Evolutionary conservation across 2,888 invertebrate genomes (phyloP).

Genomic region (Timema cristinae): DNA sequence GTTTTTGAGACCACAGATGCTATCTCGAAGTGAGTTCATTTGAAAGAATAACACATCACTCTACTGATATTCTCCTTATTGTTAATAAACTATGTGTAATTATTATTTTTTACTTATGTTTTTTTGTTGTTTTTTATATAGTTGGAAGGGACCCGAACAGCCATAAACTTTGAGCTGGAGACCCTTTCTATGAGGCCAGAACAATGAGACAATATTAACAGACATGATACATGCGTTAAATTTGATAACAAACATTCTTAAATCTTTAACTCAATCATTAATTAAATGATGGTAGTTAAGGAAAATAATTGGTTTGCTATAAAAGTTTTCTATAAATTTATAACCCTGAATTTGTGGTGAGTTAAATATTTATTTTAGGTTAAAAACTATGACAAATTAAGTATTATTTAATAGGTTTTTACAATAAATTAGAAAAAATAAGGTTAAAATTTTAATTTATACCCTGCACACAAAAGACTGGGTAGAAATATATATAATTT

Average conservation of each 20-base stretch:
- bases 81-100: neutral
- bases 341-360: too few species aligned
- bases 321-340: too few species aligned
- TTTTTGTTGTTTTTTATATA: conserved; percentile 36
- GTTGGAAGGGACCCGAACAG: conserved; percentile 69
- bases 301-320: too few species aligned
- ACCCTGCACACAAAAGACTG: too few species aligned
- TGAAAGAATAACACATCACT: neutral
- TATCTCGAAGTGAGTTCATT: conserved; percentile 63
- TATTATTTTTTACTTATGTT: neutral
- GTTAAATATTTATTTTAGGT: too few species aligned
- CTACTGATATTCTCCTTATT: neutral
- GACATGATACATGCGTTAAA: conserved; percentile 95
- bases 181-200: conserved; percentile 89
- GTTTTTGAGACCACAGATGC: conserved; percentile 77
- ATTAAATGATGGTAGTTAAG: neutral
- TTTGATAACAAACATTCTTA: conserved; percentile 28
- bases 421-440: too few species aligned
- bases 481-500: too few species aligned
- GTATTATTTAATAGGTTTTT: too few species aligned
- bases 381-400: too few species aligned
- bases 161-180: conserved; percentile 88
- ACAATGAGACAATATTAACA: conserved; percentile 88
- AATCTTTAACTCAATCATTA: neutral
- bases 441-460: too few species aligned